These are phyloP conservation scores for Bombylius major DNA, from an alignment of 2,888 invertebrate species.

Conservation along the genomic window DNA sequence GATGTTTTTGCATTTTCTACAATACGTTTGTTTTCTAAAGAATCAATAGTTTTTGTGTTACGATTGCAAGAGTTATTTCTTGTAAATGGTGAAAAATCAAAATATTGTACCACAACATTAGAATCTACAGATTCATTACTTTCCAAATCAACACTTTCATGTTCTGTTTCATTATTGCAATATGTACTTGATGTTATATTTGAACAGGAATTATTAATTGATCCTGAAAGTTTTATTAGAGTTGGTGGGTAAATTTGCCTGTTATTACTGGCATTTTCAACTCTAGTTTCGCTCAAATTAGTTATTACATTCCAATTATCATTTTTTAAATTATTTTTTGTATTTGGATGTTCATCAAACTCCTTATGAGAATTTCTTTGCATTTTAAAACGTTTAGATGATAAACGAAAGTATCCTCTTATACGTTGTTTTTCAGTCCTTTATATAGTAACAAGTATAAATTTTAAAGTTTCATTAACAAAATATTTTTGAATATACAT, in stretches of 20 bases:
- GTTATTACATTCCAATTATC: not conserved
- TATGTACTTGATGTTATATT: slow-evolving; percentile 32
- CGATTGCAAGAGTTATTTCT: too few species aligned
- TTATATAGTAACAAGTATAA: slow-evolving; percentile 1
- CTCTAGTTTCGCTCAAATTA: not conserved
- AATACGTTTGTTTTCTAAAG: too few species aligned
- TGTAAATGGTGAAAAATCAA: too few species aligned
- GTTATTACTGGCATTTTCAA: not conserved
- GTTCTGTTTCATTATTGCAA: slow-evolving; percentile 24
- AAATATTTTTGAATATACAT: not conserved
- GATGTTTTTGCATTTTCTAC: too few species aligned
- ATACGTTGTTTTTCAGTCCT: slow-evolving; percentile 46
- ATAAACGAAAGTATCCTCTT: slow-evolving; percentile 43
- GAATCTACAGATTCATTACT: not conserved
- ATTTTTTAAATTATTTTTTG: slow-evolving; percentile 27
- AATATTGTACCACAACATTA: too few species aligned
- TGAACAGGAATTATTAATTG: slow-evolving; percentile 29
- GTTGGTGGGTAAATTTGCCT: not conserved
- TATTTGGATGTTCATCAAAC: not conserved
- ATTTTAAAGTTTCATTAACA: too few species aligned
- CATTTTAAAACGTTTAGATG: slow-evolving; percentile 36
- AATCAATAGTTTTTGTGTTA: too few species aligned
- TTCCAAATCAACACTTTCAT: slow-evolving; percentile 11
- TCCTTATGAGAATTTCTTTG: slow-evolving; percentile 23
- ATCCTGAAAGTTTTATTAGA: slow-evolving; percentile 15